A percentile compares a stretch with the other conserved stretches of the same genome.
Evolutionary conservation across 2,797 vertebrate genomes (phyloP).

Genomic region (Sebastes taczanowskii): DNA sequence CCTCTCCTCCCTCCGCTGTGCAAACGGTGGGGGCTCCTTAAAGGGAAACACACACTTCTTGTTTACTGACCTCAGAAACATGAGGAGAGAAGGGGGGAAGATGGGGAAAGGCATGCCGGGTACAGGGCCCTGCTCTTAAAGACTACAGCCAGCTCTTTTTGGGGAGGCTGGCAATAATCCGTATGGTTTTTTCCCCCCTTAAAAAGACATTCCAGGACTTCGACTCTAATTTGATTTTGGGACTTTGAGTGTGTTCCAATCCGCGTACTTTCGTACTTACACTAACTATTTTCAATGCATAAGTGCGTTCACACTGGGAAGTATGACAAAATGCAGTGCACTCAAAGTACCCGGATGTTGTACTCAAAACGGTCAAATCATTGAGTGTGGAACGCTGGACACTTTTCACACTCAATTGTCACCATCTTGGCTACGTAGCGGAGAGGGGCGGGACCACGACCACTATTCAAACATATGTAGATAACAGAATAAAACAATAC

Average conservation of each 20-base stretch:
- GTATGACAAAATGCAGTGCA: too few relatives aligned
- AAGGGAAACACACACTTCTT: constrained; percentile 82
- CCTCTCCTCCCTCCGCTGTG: constrained; percentile 79
- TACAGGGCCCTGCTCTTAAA: constrained; percentile 28
- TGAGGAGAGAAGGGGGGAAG: constrained; percentile 41
- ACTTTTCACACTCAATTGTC: too few relatives aligned
- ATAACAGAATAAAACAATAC: too few relatives aligned
- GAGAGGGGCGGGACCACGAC: too few relatives aligned
- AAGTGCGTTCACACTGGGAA: too few relatives aligned
- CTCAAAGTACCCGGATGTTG: too few relatives aligned
- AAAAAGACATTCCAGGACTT: constrained; percentile 10
- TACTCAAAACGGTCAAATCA: too few relatives aligned
- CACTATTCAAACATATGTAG: too few relatives aligned
- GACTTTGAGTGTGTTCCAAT: neutral
- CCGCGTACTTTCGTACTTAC: too few relatives aligned
- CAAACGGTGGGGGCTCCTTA: constrained; percentile 84
- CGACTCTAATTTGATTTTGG: neutral
- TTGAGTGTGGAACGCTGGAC: too few relatives aligned
- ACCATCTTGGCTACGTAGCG: too few relatives aligned
- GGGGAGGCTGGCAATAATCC: neutral
- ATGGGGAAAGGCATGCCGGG: constrained; percentile 34
- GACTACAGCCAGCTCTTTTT: constrained; percentile 21
- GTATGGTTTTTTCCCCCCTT: neutral
- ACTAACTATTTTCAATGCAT: too few relatives aligned
- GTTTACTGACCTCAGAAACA: constrained; percentile 79